Conservation (phyloP, 1,140 invertebrate genomes). For the Drosophila ogumai region DNA sequence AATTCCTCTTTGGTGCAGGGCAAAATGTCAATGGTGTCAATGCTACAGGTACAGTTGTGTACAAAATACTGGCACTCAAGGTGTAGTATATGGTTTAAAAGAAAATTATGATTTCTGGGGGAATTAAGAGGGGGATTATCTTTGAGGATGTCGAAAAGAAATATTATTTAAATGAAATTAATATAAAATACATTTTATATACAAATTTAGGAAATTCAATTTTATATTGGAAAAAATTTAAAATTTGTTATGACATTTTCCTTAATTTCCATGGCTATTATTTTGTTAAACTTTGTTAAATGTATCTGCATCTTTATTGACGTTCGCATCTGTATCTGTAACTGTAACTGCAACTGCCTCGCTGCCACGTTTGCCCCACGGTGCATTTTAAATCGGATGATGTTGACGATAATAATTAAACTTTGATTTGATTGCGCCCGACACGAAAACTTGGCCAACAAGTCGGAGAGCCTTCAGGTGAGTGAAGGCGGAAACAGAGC, state of each 20-base stretch:
- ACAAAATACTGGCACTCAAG: conserved; percentile 1
- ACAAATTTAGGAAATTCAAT: too few relatives aligned
- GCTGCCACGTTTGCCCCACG: conserved; percentile 16
- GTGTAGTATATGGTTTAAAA: neutral
- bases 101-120: neutral
- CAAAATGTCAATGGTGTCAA: conserved; percentile 27
- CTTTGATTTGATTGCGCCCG: conserved; percentile 42
- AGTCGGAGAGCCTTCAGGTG: conserved; percentile 31
- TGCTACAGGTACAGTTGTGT: conserved; percentile 11
- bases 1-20: conserved; percentile 16
- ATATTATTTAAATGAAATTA: too few relatives aligned
- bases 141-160: too few relatives aligned
- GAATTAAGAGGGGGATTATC: too few relatives aligned
- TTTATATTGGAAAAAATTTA: neutral
- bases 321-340: neutral
- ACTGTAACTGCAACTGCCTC: neutral
- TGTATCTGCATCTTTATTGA: neutral
- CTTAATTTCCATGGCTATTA: neutral
- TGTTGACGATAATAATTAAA: conserved; percentile 56
- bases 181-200: too few relatives aligned
- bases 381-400: conserved; percentile 51
- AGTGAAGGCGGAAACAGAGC: neutral
- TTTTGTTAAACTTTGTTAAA: neutral
- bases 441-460: conserved; percentile 44
- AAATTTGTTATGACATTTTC: neutral